Conservation (phyloP, 1,140 invertebrate species). For the Trichomalopsis sarcophagae region DNA sequence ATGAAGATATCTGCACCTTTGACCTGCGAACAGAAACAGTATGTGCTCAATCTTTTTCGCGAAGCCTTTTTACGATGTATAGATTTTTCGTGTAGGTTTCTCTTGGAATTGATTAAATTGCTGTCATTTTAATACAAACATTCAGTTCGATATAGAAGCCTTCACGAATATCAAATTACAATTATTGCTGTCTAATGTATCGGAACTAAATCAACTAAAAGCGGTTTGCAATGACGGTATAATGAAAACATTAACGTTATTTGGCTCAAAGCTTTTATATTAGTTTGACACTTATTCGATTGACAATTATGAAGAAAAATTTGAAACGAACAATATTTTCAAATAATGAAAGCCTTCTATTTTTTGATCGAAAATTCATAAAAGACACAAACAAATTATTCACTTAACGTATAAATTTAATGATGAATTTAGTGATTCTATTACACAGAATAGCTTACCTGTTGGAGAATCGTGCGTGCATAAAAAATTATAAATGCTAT, state of each 20-base stretch:
- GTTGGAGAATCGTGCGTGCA: no score
- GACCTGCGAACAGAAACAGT: conserved; percentile 23
- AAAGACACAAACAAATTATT: not conserved
- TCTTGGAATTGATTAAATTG: not conserved
- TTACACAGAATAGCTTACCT: no score
- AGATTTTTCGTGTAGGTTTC: not conserved
- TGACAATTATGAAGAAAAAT: not conserved
- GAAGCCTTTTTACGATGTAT: not conserved
- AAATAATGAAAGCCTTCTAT: not conserved
- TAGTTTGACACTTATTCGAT: not conserved
- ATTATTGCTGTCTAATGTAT: not conserved
- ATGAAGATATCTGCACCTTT: not conserved
- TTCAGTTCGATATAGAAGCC: not conserved
- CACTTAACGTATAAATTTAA: not conserved
- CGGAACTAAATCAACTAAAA: not conserved
- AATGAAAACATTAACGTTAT: not conserved
- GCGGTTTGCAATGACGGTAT: not conserved
- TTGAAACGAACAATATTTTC: not conserved
- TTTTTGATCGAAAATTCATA: not conserved
- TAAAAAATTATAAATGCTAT: no score
- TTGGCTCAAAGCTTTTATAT: not conserved
- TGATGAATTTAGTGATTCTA: no score
- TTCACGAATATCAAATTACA: not conserved
- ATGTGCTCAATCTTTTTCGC: not conserved
- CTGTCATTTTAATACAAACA: no score